A percentile compares a stretch with the other conserved stretches of the same genome.
These are phyloP conservation scores for Aporophyla lueneburgensis DNA, from an alignment of 2,888 invertebrate species.

Conservation along the genomic window DNA sequence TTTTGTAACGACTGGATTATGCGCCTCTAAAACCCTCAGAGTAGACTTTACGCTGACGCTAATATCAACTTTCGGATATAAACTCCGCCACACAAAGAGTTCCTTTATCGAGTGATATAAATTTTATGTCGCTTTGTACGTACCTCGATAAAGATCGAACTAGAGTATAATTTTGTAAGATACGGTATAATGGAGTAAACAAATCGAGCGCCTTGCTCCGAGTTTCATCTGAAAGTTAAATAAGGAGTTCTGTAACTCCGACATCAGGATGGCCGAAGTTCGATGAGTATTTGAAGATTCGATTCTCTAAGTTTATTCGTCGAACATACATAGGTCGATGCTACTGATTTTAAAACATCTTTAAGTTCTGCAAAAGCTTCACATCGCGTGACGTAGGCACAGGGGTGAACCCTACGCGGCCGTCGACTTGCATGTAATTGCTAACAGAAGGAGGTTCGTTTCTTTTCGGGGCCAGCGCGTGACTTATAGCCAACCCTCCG, in stretches of 20 bases:
- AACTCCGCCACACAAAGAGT: slow-evolving; percentile 67
- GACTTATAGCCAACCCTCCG: slow-evolving; percentile 80
- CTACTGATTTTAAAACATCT: slow-evolving; percentile 62
- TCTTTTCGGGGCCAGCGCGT: slow-evolving; percentile 84
- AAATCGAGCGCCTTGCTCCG: slow-evolving; percentile 56
- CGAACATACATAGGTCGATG: slow-evolving; percentile 45
- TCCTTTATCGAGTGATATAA: slow-evolving; percentile 66
- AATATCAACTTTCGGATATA: slow-evolving; percentile 67
- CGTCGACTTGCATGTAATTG: slow-evolving; percentile 87
- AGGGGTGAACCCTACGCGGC: slow-evolving; percentile 78
- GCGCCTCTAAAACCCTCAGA: slow-evolving; percentile 79
- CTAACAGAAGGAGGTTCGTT: slow-evolving; percentile 83
- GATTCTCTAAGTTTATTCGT: slow-evolving; percentile 64
- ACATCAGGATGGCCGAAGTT: slow-evolving; percentile 67
- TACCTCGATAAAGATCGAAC: slow-evolving; percentile 56
- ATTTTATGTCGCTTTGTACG: slow-evolving; percentile 58
- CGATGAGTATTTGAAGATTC: slow-evolving; percentile 72
- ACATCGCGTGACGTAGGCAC: slow-evolving; percentile 82
- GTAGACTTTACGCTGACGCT: slow-evolving; percentile 69
- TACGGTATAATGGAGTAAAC: slow-evolving; percentile 61
- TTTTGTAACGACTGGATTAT: slow-evolving; percentile 82
- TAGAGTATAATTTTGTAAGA: slow-evolving; percentile 63
- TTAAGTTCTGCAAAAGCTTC: slow-evolving; percentile 74
- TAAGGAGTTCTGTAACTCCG: slow-evolving; percentile 67
- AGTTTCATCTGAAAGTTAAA: slow-evolving; percentile 77